phyloP scores from a whole-genome alignment of 2,797 vertebrate species.

The Chiroxiphia lanceolata region DNA sequence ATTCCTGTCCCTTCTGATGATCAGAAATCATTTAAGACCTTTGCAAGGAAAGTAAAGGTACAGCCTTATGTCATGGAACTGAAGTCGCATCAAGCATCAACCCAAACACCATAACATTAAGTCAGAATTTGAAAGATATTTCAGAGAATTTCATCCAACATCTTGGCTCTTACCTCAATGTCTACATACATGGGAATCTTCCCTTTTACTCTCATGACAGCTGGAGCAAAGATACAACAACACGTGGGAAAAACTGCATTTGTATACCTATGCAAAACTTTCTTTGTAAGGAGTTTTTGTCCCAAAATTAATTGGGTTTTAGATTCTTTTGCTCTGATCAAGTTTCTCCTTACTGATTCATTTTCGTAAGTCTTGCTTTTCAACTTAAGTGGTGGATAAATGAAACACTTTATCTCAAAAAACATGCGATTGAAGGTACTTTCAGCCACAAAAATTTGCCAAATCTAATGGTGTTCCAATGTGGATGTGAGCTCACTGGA shows the following conservation, averaged over 20 bases:
- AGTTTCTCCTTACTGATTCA: not conserved
- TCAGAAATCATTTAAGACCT: not conserved
- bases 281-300: not conserved
- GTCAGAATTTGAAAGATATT: not conserved
- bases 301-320: not conserved
- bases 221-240: not conserved
- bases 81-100: not conserved
- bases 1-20: not conserved
- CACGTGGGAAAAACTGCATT: not conserved
- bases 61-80: not conserved
- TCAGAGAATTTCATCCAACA: not conserved
- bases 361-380: not conserved
- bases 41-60: not conserved
- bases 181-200: not conserved
- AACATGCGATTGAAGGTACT: not conserved
- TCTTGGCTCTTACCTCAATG: not conserved
- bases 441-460: not conserved
- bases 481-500: not conserved
- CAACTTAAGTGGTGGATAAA: not conserved
- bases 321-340: not conserved
- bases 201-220: not conserved
- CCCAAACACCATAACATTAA: not conserved
- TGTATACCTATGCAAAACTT: not conserved
- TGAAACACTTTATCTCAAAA: constrained; percentile 14
- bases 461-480: not conserved